These are phyloP conservation scores for Micropoecilia bifurca DNA, from an alignment of 2,797 vertebrate genomes.

Conservation along the genomic window DNA sequence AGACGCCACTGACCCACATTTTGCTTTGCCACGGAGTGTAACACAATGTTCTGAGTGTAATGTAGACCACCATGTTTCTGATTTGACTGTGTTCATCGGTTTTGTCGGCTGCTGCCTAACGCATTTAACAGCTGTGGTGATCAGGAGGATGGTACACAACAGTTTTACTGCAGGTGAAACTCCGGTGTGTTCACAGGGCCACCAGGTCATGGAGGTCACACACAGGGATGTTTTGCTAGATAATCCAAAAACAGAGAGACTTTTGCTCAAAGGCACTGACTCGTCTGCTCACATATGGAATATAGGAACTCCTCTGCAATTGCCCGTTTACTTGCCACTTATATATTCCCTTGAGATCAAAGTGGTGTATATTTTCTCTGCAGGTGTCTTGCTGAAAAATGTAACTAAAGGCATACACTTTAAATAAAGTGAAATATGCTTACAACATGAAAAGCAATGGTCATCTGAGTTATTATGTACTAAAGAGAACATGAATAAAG, in stretches of 20 bases:
- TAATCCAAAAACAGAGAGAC: slow-evolving; percentile 34
- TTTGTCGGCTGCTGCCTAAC: slow-evolving; percentile 29
- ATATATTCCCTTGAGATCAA: neutral
- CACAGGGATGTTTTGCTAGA: slow-evolving; percentile 33
- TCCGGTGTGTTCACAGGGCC: slow-evolving; percentile 16
- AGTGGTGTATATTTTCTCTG: neutral
- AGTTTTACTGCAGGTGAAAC: slow-evolving; percentile 18
- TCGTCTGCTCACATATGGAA: slow-evolving; percentile 5
- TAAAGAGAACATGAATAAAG: neutral
- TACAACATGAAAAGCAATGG: neutral
- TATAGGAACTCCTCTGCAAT: neutral
- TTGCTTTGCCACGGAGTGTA: slow-evolving; percentile 48
- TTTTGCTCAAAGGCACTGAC: slow-evolving; percentile 13
- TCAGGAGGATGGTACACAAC: slow-evolving; percentile 5
- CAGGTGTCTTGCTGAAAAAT: neutral
- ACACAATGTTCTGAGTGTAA: slow-evolving; percentile 62
- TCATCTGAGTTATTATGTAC: neutral
- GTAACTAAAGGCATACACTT: neutral
- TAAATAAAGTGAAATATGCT: neutral
- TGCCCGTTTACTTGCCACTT: slow-evolving; percentile 5
- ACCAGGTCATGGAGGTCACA: slow-evolving; percentile 40
- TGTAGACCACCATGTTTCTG: slow-evolving; percentile 24
- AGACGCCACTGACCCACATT: slow-evolving; percentile 70
- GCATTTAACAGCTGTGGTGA: slow-evolving; percentile 18
- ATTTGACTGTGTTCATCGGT: slow-evolving; percentile 20